Evolutionary conservation across 2,113 vertebrate species (phyloP).

Genomic region (rabbit (Oryctolagus cuniculus)): mOryCun1.1 NC_091434.1:155536501-155537000

Average conservation of each 20-base stretch:
- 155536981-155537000: not conserved
- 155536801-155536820: not conserved
- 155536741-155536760: not conserved
- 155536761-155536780: not conserved
- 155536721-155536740: not conserved
- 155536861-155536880: not conserved
- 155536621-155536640: not conserved
- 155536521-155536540: not conserved
- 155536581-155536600: not conserved
- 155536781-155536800: not conserved
- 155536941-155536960: slow-evolving; percentile 1
- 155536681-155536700: not conserved
- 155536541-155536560: not conserved
- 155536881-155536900: not conserved
- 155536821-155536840: not conserved
- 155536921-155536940: not conserved
- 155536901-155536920: not conserved
- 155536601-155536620: not conserved
- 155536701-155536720: not conserved
- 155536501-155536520: not conserved
- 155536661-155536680: not conserved
- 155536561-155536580: not conserved
- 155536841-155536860: not conserved
- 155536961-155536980: not conserved
- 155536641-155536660: not conserved